phyloP scores from a whole-genome alignment of 2,888 invertebrate species.

The Platerodrilus igneus region DNA sequence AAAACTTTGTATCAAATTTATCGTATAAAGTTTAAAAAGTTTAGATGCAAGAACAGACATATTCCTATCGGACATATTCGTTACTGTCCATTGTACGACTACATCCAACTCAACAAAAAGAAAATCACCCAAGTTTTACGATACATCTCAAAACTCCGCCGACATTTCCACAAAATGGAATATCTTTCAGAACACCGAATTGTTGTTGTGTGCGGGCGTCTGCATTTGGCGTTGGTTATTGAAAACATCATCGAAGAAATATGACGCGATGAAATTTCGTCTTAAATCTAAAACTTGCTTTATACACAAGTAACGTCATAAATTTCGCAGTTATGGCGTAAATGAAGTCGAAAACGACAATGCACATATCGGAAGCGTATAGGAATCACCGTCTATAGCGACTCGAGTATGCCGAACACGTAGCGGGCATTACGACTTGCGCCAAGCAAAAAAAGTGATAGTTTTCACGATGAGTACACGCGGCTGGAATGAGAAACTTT shows the following conservation, averaged over 20 bases:
- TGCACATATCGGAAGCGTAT: constrained; percentile 18
- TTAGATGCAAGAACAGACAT: too few species aligned
- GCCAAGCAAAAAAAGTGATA: constrained; percentile 30
- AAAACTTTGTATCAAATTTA: too few species aligned
- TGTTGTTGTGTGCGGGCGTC: constrained; percentile 12
- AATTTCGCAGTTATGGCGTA: constrained; percentile 12
- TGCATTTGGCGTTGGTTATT: too few species aligned
- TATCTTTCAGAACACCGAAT: too few species aligned
- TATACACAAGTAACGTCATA: too few species aligned
- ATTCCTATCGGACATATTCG: constrained; percentile 24
- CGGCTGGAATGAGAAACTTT: constrained; percentile 26
- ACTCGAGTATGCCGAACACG: constrained; percentile 25
- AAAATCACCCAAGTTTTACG: constrained; percentile 21
- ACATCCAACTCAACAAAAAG: constrained; percentile 12
- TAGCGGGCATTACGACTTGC: constrained; percentile 30
- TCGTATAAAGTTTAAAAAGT: too few species aligned
- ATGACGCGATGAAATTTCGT: constrained; percentile 15
- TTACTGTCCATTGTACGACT: constrained; percentile 30
- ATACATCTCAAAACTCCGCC: constrained; percentile 17
- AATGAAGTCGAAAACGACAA: constrained; percentile 13
- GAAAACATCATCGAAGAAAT: constrained; percentile 13
- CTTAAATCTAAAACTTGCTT: constrained; percentile 15
- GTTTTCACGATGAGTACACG: constrained; percentile 29
- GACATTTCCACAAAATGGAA: constrained; percentile 17
- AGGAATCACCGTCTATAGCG: constrained; percentile 18